These are phyloP conservation scores for Siniperca scherzeri DNA, from an alignment of 2,797 vertebrate genomes.

Conservation along the genomic window DNA sequence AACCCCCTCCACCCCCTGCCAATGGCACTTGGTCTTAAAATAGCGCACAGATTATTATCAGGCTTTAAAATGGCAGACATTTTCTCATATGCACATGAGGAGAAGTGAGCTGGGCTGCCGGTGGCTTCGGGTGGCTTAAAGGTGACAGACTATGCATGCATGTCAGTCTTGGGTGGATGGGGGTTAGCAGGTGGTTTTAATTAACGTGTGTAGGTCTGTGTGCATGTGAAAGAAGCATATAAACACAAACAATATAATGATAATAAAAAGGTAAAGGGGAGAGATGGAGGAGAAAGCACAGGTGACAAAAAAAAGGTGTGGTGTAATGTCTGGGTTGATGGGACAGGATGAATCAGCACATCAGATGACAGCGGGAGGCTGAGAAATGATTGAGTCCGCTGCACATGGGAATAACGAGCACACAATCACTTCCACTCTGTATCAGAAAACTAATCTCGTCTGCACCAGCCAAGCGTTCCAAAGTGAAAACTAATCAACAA, in stretches of 20 bases:
- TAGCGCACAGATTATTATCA: constrained; percentile 85
- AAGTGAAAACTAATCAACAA: constrained; percentile 44
- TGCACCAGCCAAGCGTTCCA: constrained; percentile 14
- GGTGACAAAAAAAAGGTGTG: background rate
- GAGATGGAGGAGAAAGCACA: background rate
- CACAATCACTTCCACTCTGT: constrained; percentile 41
- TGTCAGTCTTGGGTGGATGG: background rate
- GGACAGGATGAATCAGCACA: constrained; percentile 52
- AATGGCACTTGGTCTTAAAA: constrained; percentile 82
- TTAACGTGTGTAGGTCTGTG: background rate
- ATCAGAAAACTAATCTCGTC: constrained; percentile 38
- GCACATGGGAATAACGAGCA: constrained; percentile 58
- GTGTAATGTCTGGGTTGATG: constrained; percentile 24
- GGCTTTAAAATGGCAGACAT: constrained; percentile 74
- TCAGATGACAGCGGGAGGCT: constrained; percentile 38
- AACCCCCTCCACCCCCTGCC: constrained; percentile 47
- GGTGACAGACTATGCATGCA: background rate
- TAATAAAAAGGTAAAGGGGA: background rate
- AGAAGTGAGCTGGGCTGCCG: constrained; percentile 11
- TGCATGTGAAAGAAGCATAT: background rate
- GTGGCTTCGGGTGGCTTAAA: constrained; percentile 17
- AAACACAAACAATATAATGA: background rate
- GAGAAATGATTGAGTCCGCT: constrained; percentile 45
- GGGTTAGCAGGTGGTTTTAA: background rate
- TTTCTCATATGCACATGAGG: constrained; percentile 53